Evolutionary conservation across 1,140 invertebrate species (phyloP), one percentile per base, ranked within the genome.

Genomic region (Gonioctena quinquepunctata): DNA sequence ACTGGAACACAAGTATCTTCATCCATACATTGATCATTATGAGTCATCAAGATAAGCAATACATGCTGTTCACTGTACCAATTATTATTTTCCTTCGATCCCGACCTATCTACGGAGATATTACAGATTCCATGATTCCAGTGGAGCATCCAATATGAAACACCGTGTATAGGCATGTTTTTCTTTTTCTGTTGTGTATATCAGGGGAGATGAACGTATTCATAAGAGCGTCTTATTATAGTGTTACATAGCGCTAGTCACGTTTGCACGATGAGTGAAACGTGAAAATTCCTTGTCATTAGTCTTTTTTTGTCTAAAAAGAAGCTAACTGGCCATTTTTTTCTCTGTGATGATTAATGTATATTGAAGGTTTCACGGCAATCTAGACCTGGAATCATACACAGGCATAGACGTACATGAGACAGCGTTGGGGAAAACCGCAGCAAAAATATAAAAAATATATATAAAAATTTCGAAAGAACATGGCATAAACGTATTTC

Each of bases 221-320:
- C 50, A 54, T 54, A 54, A 54, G 19, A 54, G 16, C 50, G 50
- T 22, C 50, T 54, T 54, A 54, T 54, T 54, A 54, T 22, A 54
- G 50, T 18, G 50, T 54, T 54, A 54, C 19, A 54, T 54, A 22
- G 50, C 21, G 50, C 50, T 22, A 21, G 50, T 54, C 50, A 54
- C 50, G 50, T 54, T 54, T 54, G 18, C 50, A 4, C 33, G 33
- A 42, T 42, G 33, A 42, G 18, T 5, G 50, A 22, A 18, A n/a
- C 50, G 50, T 54, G 50, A 54, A 54, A 54, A 54, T 54, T 54
- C 50, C 18, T 54, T 54, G 50, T 54, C 50, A 54, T 54, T 54
- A 54, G 50, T 54, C n/a, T 54, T 54, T 54, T 54, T 54, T 21
- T 18, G n/a, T 54, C 21, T 18, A 7, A 42, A 42, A 42, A 42